These are phyloP conservation scores for Gila orcuttii DNA, from an alignment of 2,113 vertebrate species.

Conservation along the genomic window DNA sequence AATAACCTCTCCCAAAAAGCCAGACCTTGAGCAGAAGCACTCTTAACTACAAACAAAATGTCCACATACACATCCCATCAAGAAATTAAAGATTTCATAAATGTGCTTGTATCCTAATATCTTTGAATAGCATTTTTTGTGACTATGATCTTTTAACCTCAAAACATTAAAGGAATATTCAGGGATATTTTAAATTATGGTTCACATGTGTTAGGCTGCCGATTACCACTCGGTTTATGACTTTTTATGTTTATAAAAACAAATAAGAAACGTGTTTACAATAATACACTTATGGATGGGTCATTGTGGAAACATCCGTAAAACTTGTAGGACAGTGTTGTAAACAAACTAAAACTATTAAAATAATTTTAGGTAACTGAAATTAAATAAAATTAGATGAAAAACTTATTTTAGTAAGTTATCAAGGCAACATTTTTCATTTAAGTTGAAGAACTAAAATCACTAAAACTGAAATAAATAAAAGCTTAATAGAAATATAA, in stretches of 20 bases:
- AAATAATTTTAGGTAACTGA: no score
- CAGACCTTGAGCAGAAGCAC: constrained; percentile 20
- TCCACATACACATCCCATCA: not conserved
- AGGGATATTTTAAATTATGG: not conserved
- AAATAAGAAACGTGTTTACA: not conserved
- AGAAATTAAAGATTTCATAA: no score
- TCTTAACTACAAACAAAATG: not conserved
- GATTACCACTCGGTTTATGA: not conserved
- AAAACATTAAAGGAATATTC: not conserved
- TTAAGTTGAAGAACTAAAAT: no score
- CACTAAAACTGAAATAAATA: no score
- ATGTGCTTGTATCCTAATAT: not conserved
- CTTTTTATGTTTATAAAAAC: not conserved
- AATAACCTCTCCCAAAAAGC: not conserved
- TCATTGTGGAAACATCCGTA: not conserved
- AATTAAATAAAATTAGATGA: no score
- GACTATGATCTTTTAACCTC: not conserved
- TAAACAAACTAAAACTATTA: not conserved
- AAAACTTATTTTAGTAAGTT: no score
- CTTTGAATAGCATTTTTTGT: not conserved
- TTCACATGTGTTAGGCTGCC: not conserved
- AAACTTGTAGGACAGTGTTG: not conserved
- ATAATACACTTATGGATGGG: not conserved
- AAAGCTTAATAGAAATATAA: no score
- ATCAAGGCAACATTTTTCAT: no score